These are phyloP conservation scores for Leucophenga varia DNA, from an alignment of 1,140 invertebrate genomes.

Conservation along the genomic window DNA sequence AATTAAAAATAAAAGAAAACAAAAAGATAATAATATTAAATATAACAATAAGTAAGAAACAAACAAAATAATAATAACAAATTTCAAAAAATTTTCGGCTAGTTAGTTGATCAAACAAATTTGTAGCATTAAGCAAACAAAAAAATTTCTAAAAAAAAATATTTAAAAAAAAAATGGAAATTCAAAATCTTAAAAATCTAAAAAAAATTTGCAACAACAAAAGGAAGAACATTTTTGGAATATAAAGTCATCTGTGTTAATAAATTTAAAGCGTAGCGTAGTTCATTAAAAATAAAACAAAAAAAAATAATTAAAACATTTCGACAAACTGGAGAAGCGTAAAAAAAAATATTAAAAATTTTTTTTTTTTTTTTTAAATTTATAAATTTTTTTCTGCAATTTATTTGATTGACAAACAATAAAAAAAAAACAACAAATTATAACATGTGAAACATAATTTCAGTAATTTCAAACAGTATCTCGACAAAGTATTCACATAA, in stretches of 20 bases:
- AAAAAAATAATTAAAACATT: slow-evolving; percentile 18
- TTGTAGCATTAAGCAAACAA: slow-evolving; percentile 14
- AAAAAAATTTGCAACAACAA: slow-evolving; percentile 15
- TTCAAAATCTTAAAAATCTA: slow-evolving; percentile 21
- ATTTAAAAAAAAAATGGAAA: slow-evolving; percentile 14
- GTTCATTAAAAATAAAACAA: slow-evolving; percentile 33
- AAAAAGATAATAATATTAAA: neutral
- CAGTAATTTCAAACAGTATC: no score
- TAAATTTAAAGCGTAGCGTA: slow-evolving; percentile 54
- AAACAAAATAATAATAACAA: slow-evolving; percentile 12
- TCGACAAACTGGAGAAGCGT: slow-evolving; percentile 18
- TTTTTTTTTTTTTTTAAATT: slow-evolving; percentile 10
- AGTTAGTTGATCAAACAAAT: slow-evolving; percentile 3
- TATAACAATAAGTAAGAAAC: slow-evolving; percentile 14
- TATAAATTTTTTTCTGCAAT: slow-evolving; percentile 22
- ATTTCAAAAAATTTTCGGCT: slow-evolving; percentile 3
- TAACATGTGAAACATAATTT: slow-evolving; percentile 19
- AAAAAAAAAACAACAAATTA: slow-evolving; percentile 4
- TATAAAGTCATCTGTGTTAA: slow-evolving; percentile 57
- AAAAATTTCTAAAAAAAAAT: slow-evolving; percentile 18
- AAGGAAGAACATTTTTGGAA: slow-evolving; percentile 33
- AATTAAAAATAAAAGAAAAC: slow-evolving; percentile 9
- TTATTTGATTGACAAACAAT: no score
- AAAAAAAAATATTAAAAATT: slow-evolving; percentile 9
- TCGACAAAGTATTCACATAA: no score